Evolutionary conservation across 1,140 invertebrate species (phyloP).

Genomic region (Platyscapa corneri): DNA sequence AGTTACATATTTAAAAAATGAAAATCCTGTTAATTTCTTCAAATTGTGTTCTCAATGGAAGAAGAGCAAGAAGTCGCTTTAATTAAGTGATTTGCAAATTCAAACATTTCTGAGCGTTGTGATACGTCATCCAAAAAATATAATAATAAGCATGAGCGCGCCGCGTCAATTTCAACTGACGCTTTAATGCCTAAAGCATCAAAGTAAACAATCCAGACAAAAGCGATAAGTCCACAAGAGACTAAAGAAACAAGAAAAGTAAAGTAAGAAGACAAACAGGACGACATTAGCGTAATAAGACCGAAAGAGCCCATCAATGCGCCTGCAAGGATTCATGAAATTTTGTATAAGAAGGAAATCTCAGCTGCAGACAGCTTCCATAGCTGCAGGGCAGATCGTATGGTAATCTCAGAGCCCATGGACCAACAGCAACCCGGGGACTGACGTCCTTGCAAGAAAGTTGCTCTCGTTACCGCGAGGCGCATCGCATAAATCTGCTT

Average conservation of each 20-base stretch:
- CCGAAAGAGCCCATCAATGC: neutral
- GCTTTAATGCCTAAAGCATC: neutral
- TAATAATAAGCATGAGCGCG: neutral
- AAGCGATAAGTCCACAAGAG: neutral
- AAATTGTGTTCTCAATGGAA: neutral
- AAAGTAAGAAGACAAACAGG: neutral
- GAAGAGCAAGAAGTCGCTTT: neutral
- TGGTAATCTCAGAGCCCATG: conserved; percentile 33
- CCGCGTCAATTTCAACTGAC: neutral
- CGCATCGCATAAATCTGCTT: conserved; percentile 39
- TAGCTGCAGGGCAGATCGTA: conserved; percentile 34
- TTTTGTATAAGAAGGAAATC: conserved; percentile 17
- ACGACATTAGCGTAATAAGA: conserved; percentile 33
- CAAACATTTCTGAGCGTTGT: neutral
- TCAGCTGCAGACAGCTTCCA: neutral
- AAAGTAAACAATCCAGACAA: neutral
- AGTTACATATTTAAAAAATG: too few species aligned
- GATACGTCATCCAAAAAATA: neutral
- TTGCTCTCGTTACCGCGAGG: conserved; percentile 41
- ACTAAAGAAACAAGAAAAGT: neutral
- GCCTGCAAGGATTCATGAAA: neutral
- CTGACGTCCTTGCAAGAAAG: conserved; percentile 27
- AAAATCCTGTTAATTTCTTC: neutral
- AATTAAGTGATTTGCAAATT: neutral
- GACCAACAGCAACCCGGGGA: neutral